Evolutionary conservation across 2,113 vertebrate species (phyloP).

Genomic region (Clarias gariepinus): DNA sequence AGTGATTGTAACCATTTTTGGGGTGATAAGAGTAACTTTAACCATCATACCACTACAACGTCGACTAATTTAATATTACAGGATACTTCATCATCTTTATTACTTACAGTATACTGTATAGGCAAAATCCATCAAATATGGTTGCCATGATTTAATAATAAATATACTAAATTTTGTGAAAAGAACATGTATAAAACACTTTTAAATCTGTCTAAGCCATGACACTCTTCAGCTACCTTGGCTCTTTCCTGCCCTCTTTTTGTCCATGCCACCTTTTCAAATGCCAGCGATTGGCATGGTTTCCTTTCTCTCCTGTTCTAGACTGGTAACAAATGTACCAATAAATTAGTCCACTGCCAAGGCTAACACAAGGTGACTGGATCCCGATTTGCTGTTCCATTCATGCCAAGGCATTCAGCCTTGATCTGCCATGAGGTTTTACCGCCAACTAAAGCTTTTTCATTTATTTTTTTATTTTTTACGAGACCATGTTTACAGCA

Average conservation of each 20-base stretch:
- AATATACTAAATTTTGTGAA: too few relatives aligned
- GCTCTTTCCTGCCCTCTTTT: conserved; percentile 54
- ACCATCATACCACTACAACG: neutral
- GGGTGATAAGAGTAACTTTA: neutral
- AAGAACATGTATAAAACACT: neutral
- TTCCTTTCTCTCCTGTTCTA: conserved; percentile 25
- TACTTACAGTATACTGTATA: neutral
- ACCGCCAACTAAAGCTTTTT: conserved; percentile 55
- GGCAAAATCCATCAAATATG: neutral
- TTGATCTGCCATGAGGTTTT: conserved; percentile 59
- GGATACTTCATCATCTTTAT: neutral
- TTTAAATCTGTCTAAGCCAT: neutral
- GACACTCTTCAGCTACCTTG: conserved; percentile 49
- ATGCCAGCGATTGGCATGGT: conserved; percentile 45
- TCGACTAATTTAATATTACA: neutral
- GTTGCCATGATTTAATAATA: neutral
- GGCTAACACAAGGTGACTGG: conserved; percentile 50
- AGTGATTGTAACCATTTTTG: neutral
- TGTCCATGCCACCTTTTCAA: conserved; percentile 53
- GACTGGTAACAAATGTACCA: conserved; percentile 44
- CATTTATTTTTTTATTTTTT: conserved; percentile 39
- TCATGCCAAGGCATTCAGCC: conserved; percentile 57
- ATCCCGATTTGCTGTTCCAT: conserved; percentile 55
- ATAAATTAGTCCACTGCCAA: conserved; percentile 49
- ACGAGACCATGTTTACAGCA: conserved; percentile 56